A percentile compares a stretch with the other conserved stretches of the same genome.
Evolutionary conservation across 2,888 invertebrate genomes (phyloP).

Genomic region (Suillia variegata): DNA sequence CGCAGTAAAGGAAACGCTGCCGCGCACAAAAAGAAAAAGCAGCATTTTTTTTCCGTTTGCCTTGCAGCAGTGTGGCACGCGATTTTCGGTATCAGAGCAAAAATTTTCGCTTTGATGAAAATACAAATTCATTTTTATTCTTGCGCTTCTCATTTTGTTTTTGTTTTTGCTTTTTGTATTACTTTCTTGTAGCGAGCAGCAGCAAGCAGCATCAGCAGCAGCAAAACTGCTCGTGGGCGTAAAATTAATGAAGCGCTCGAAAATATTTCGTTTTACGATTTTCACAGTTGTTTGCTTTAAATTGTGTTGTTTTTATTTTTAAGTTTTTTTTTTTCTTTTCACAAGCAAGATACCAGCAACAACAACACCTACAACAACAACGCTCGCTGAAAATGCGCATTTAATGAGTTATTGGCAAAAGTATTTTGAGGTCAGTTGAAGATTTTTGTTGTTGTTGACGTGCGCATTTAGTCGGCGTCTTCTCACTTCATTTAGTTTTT

Average conservation of each 20-base stretch:
- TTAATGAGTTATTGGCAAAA: conserved; percentile 3
- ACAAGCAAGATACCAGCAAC: no score
- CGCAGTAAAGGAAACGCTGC: no score
- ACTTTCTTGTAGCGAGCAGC: not conserved
- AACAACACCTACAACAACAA: no score
- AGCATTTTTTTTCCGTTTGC: no score
- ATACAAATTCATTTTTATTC: not conserved
- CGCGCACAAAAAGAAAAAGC: no score
- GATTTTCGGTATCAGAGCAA: not conserved
- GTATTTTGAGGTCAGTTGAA: conserved; percentile 2
- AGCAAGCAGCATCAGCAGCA: no score
- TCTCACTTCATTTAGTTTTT: no score
- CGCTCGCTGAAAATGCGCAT: not conserved
- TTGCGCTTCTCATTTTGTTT: not conserved
- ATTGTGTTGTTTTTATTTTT: not conserved
- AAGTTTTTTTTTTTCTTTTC: no score
- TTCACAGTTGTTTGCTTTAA: conserved; percentile 4
- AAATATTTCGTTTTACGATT: conserved; percentile 3
- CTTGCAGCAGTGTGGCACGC: conserved; percentile 1
- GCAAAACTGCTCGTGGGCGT: not conserved
- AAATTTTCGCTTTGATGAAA: conserved; percentile 1
- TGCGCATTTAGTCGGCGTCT: no score
- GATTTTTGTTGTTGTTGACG: not conserved
- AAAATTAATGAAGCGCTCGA: not conserved
- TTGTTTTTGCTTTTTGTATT: not conserved